Base-by-base conservation (phyloP, 2,797 vertebrate species). In the Silurus aristotelis region DNA sequence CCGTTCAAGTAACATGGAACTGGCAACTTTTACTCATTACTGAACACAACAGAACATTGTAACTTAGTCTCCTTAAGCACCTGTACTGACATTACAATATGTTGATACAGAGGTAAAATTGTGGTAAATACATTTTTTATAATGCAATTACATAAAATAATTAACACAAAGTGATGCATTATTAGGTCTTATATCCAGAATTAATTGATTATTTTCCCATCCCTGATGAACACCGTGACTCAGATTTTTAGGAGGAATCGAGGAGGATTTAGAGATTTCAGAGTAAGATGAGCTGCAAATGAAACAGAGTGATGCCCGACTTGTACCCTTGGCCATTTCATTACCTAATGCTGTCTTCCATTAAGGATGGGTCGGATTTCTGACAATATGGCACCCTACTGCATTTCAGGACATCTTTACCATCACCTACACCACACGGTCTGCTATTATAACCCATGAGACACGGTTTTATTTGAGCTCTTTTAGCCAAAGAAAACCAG, bases 321-420 rank as follows among this genome's bases (percentile, higher is more conserved):
- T 70, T n/a, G 38, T 27, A 80, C 20, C 70, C 77, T 10, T 66
- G 67, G 19, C 22, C 56, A 38, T 71, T 60, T 70, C 38, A 83
- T 86, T 78, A 83, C 71, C 22, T 83, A 80, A 83, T 60, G 71
- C 79, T 46, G 55, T 43, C 63, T 48, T 6, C 31, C 84, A 76
- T 83, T 78, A n/a, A 60, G 80, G 61, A 61, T 56, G 72, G 46
- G 84, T 70, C 55, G 27, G 56, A 72, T 86, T 64, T 86, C 73
- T n/a, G 25, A 55, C 68, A 17, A 71, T 46, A 31, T 6, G 63
- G 52, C 38, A 71, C 80, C 58, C 43, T n/a, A 15, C 48, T 46
- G 79, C 55, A 58, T 72, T 64, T 80, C 38, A 31, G n/a, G n/a
- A 38, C 1, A 25, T 27, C 46, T 31, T 66, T 7, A 19, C 25